A percentile compares a stretch with the other conserved stretches of the same genome.
phyloP scores from a whole-genome alignment of 1,140 invertebrate genomes.

The Eriosoma lanigerum region DNA sequence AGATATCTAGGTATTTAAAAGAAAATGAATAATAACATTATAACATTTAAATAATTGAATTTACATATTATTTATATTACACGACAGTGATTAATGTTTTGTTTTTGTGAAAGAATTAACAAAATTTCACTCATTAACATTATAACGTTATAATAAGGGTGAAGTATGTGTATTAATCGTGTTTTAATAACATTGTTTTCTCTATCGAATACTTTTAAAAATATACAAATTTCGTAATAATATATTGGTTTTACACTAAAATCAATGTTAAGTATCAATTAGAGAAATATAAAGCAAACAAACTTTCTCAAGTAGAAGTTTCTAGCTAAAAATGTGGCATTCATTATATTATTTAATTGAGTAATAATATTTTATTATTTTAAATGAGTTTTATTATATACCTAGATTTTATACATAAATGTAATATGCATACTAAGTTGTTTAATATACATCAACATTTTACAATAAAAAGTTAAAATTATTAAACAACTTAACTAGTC shows the following conservation, averaged over 20 bases:
- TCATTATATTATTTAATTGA: background rate
- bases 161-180: background rate
- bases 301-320: constrained; percentile 1
- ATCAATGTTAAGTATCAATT: background rate
- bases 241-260: background rate
- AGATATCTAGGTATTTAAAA: background rate
- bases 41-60: too few species aligned
- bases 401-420: background rate
- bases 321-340: background rate
- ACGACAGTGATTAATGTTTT: background rate
- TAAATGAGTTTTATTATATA: background rate
- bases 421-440: background rate
- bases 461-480: background rate
- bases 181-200: constrained; percentile 5
- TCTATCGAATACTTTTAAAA: background rate
- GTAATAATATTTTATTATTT: constrained; percentile 10
- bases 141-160: too few species aligned
- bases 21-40: too few species aligned
- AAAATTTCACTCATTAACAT: background rate
- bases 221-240: background rate
- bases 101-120: background rate
- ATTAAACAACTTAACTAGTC: background rate
- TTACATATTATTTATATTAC: too few species aligned
- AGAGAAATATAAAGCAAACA: background rate
- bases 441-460: background rate